Conservation (phyloP, 2,888 invertebrate genomes). For the Diaprepes abbreviatus region DNA sequence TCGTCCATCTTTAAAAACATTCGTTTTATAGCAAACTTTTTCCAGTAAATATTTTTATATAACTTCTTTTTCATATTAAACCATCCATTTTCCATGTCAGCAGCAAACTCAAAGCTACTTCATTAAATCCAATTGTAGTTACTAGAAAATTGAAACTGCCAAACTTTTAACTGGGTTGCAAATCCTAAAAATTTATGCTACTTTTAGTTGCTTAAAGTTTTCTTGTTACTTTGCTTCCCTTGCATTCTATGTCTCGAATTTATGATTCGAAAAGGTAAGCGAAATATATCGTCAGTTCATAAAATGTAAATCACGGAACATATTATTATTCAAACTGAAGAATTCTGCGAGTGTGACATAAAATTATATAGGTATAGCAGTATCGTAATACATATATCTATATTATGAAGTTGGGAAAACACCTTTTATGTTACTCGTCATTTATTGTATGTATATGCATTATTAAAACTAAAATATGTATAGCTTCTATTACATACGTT, state of each 20-base stretch:
- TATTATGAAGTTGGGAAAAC: too few species aligned
- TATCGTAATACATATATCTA: too few species aligned
- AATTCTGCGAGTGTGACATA: background rate
- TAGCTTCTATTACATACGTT: too few species aligned
- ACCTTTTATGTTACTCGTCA: too few species aligned
- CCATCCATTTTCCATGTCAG: too few species aligned
- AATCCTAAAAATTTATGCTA: background rate
- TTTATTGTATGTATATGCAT: too few species aligned
- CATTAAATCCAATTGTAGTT: background rate
- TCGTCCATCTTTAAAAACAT: too few species aligned
- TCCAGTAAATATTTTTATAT: too few species aligned
- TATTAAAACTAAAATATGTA: too few species aligned
- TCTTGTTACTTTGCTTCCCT: slow-evolving; percentile 8
- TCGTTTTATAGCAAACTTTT: too few species aligned
- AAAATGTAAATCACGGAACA: background rate
- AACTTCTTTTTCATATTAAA: too few species aligned
- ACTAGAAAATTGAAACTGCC: background rate
- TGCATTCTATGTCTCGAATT: slow-evolving; percentile 6
- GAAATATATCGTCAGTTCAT: slow-evolving; percentile 9
- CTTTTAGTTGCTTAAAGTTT: background rate
- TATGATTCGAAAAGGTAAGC: slow-evolving; percentile 2
- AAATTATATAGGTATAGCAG: background rate
- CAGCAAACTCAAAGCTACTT: background rate
- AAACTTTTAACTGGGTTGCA: background rate
- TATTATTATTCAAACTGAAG: background rate